phyloP scores from a whole-genome alignment of 2,797 vertebrate genomes.

The Rhynchotus rufescens region DNA sequence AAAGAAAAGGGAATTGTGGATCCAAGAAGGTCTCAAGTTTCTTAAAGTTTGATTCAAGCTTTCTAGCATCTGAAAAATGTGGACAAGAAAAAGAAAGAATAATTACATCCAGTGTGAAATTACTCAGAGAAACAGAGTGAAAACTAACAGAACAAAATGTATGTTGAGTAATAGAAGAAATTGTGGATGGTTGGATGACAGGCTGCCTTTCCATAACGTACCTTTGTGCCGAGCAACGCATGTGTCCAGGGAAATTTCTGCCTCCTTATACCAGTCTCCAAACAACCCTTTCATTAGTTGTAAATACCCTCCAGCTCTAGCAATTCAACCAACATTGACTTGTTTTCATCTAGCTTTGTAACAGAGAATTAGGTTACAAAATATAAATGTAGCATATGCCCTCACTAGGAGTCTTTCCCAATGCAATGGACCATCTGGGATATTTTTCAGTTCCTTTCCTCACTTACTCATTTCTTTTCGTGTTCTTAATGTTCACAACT shows the following conservation, averaged over 20 bases:
- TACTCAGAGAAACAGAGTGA: not conserved
- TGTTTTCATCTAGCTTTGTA: not conserved
- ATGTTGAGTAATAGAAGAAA: not conserved
- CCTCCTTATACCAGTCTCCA: not conserved
- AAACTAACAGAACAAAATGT: not conserved
- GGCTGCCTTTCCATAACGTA: not conserved
- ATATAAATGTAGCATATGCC: not conserved
- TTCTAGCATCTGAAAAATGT: not conserved
- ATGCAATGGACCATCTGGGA: accelerated
- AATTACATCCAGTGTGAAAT: not conserved
- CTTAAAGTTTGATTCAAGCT: not conserved
- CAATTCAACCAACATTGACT: not conserved
- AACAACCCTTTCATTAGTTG: not conserved
- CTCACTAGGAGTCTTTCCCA: not conserved
- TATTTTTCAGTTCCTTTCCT: not conserved
- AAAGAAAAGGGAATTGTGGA: not conserved
- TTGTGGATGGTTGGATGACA: not conserved
- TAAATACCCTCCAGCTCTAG: not conserved
- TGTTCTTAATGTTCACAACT: not conserved
- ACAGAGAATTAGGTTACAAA: not conserved
- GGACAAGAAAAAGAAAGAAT: not conserved
- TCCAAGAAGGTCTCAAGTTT: not conserved
- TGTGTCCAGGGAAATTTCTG: not conserved
- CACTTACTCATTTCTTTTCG: not conserved
- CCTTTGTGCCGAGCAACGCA: not conserved